phyloP scores from a whole-genome alignment of 2,888 invertebrate species.

The Endotricha flammealis region DNA sequence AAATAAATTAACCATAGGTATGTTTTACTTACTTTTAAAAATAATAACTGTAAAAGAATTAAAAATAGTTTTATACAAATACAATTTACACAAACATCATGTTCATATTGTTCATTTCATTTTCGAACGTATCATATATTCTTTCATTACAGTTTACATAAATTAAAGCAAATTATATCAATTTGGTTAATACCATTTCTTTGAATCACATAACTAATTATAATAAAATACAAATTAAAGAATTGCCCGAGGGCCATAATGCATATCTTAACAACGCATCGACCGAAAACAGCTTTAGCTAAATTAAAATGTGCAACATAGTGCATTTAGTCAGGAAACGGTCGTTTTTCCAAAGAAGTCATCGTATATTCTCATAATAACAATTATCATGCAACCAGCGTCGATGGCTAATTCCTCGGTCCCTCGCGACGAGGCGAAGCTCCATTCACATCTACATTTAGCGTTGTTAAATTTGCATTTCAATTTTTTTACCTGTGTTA shows the following conservation, averaged over 20 bases:
- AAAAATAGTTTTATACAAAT: background rate
- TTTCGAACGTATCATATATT: no score
- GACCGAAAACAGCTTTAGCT: constrained; percentile 15
- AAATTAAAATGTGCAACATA: constrained; percentile 47
- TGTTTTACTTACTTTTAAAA: no score
- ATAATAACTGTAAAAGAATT: no score
- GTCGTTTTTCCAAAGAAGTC: constrained; percentile 37
- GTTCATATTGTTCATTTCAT: no score
- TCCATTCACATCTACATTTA: no score
- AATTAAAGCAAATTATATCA: no score
- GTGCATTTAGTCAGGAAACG: constrained; percentile 45
- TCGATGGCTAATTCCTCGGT: constrained; percentile 39
- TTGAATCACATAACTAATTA: constrained; percentile 3
- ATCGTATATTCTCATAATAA: constrained; percentile 25
- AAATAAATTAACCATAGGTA: background rate
- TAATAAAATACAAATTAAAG: constrained; percentile 15
- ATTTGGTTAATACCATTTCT: no score
- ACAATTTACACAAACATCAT: background rate
- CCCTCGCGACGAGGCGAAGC: no score
- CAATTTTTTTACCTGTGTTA: no score
- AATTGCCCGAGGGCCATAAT: constrained; percentile 20
- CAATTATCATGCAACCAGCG: constrained; percentile 44
- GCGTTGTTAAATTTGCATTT: no score
- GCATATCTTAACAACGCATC: constrained; percentile 27
- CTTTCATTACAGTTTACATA: no score